phyloP scores from a whole-genome alignment of 92 coral and sea anemone genomes.

The Diadumene lineata region DNA sequence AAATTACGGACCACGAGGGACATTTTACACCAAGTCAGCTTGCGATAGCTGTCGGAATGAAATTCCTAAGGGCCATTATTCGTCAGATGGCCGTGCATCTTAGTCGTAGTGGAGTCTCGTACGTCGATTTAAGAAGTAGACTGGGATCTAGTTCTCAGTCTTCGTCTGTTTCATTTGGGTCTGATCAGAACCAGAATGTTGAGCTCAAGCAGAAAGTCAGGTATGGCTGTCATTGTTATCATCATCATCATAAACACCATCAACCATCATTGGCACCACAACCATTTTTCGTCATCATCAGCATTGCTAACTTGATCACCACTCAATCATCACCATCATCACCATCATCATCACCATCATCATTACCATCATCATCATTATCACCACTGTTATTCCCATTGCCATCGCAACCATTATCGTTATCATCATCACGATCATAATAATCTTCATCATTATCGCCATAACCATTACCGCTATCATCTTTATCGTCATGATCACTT shows the following conservation, averaged over 20 bases:
- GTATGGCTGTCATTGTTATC: slow-evolving; percentile 27
- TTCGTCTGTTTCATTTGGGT: slow-evolving; percentile 31
- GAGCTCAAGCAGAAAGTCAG: slow-evolving; percentile 77
- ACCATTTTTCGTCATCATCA: not conserved
- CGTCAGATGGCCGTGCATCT: slow-evolving; percentile 86
- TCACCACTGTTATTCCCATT: not conserved
- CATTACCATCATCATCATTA: not conserved
- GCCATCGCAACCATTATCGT: not conserved
- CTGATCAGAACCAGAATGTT: slow-evolving; percentile 56
- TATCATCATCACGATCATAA: not conserved
- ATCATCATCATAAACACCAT: not conserved
- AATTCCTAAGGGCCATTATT: slow-evolving; percentile 80
- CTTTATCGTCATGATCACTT: not conserved
- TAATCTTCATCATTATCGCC: not conserved
- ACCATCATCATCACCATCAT: not conserved
- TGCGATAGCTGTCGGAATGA: slow-evolving; percentile 68
- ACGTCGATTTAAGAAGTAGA: slow-evolving; percentile 74
- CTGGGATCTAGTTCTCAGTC: slow-evolving; percentile 58
- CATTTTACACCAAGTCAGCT: slow-evolving; percentile 39
- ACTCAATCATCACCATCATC: not conserved
- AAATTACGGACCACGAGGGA: slow-evolving; percentile 25
- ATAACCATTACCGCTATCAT: not conserved
- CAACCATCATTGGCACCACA: too few relatives aligned
- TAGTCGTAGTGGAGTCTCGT: slow-evolving; percentile 80
- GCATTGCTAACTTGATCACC: not conserved